phyloP scores from a whole-genome alignment of 2,113 vertebrate species.

The Tyrannus savana region DNA sequence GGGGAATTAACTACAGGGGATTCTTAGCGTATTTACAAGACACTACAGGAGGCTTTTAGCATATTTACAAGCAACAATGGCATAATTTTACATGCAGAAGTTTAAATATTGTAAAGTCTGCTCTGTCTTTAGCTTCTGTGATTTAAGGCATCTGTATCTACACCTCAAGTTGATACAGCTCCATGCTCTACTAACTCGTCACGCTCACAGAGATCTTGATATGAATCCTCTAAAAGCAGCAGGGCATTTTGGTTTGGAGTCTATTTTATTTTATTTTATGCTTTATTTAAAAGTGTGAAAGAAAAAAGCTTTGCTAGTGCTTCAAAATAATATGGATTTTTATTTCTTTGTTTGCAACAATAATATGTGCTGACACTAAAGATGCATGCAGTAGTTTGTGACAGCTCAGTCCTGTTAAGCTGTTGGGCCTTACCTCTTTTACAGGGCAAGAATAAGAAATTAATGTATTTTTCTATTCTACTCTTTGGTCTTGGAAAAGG shows the following conservation, averaged over 20 bases:
- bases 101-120: conserved; percentile 49
- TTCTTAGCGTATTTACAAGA: conserved; percentile 65
- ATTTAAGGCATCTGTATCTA: conserved; percentile 17
- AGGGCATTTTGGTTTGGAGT: neutral
- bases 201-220: neutral
- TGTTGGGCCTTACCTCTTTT: neutral
- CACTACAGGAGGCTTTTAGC: conserved; percentile 54
- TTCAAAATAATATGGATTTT: neutral
- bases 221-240: neutral
- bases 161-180: neutral
- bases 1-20: conserved; percentile 34
- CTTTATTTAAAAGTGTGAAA: neutral
- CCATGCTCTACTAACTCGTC: neutral
- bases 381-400: neutral
- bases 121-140: neutral
- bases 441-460: neutral
- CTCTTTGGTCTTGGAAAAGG: neutral
- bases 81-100: conserved; percentile 39
- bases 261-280: neutral
- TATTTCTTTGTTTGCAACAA: neutral
- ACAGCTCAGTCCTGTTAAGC: neutral
- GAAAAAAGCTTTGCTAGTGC: neutral
- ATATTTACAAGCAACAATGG: conserved; percentile 58
- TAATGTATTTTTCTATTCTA: neutral
- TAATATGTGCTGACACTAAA: neutral